These are phyloP conservation scores for Hyppa rectilinea DNA, from an alignment of 2,888 invertebrate species.

Conservation along the genomic window DNA sequence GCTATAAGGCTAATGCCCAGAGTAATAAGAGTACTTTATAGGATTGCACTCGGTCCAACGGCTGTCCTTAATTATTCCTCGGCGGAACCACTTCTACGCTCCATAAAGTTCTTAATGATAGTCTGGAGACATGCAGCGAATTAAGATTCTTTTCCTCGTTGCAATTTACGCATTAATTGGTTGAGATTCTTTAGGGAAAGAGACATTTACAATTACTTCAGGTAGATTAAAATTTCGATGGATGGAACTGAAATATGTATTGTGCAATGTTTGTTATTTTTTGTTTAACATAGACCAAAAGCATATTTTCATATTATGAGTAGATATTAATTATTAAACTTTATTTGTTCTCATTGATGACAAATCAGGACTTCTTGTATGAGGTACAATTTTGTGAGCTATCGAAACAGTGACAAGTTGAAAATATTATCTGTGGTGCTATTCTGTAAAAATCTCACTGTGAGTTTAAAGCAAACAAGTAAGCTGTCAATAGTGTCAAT, in stretches of 20 bases:
- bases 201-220: background rate
- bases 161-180: conserved; percentile 26
- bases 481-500: no score
- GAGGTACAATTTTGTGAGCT: background rate
- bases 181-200: conserved; percentile 8
- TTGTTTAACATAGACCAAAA: background rate
- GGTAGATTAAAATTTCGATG: background rate
- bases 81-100: conserved; percentile 53
- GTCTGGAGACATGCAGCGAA: conserved; percentile 36
- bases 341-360: background rate
- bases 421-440: no score
- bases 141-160: conserved; percentile 16
- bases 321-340: background rate
- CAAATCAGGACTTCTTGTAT: background rate
- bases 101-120: conserved; percentile 60
- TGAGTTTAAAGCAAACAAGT: no score
- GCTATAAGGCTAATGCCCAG: conserved; percentile 28
- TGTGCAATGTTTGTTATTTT: background rate
- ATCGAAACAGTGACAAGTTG: background rate
- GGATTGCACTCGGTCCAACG: conserved; percentile 46
- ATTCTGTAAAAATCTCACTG: no score
- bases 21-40: conserved; percentile 45
- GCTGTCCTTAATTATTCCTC: conserved; percentile 60
- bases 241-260: no score
- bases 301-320: background rate